A percentile compares a stretch with the other conserved stretches of the same genome.
These are phyloP conservation scores for Hoplodrina blanda DNA, from an alignment of 2,888 invertebrate species.

Conservation along the genomic window DNA sequence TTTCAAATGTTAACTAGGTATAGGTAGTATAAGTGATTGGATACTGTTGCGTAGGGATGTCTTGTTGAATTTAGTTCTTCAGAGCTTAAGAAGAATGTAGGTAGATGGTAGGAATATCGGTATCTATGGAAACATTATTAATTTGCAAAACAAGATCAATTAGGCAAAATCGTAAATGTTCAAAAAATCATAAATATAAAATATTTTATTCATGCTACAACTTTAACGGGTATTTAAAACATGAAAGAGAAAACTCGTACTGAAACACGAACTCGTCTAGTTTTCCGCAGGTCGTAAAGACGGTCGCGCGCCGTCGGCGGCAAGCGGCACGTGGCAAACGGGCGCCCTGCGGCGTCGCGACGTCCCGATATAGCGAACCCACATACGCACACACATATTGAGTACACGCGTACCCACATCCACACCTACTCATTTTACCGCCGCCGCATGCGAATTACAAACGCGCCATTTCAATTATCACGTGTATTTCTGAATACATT, in stretches of 20 bases:
- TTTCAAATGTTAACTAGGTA: neutral
- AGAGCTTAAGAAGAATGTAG: neutral
- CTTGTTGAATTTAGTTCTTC: neutral
- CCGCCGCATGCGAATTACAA: conserved; percentile 47
- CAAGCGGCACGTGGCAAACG: conserved; percentile 55
- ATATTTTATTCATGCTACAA: conserved; percentile 44
- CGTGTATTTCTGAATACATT: conserved; percentile 49
- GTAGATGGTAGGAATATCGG: neutral
- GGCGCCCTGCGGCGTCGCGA: conserved; percentile 55
- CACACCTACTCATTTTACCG: conserved; percentile 39
- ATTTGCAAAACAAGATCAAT: conserved; percentile 16
- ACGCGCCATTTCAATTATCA: conserved; percentile 59
- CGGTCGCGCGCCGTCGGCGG: neutral
- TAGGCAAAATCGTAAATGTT: conserved; percentile 28
- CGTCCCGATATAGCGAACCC: conserved; percentile 51
- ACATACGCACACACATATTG: conserved; percentile 19
- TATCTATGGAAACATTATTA: neutral
- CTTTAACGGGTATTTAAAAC: conserved; percentile 18
- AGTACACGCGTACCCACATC: conserved; percentile 22
- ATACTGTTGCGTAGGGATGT: neutral
- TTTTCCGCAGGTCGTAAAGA: conserved; percentile 45
- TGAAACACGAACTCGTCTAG: conserved; percentile 19
- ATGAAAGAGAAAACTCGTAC: conserved; percentile 38
- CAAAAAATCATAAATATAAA: conserved; percentile 30
- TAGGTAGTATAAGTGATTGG: too few species aligned